Conservation (phyloP, 2,888 invertebrate genomes). For the Notodonta dromedarius region DNA sequence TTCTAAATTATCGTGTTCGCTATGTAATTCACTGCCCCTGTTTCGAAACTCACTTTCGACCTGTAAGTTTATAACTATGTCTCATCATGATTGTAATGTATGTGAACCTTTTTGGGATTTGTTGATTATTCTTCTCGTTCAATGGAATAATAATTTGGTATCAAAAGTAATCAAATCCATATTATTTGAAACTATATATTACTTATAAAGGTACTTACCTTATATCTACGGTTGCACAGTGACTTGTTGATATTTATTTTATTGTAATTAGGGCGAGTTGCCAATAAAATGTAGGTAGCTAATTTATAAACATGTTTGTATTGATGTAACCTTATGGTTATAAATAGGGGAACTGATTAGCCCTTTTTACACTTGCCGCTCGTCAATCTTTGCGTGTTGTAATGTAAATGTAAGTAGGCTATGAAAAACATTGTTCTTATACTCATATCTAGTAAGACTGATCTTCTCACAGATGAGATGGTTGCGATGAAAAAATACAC, state of each 20-base stretch:
- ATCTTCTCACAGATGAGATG: slow-evolving; percentile 19
- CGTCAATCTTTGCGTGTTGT: neutral
- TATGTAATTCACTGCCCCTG: slow-evolving; percentile 42
- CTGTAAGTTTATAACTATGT: neutral
- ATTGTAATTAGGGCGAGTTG: neutral
- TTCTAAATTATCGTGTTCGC: slow-evolving; percentile 59
- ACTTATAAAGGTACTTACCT: too few relatives aligned
- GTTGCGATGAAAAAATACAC: slow-evolving; percentile 30
- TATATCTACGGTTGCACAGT: too few relatives aligned
- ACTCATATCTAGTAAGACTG: neutral
- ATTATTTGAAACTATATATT: too few relatives aligned
- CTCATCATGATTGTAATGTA: neutral
- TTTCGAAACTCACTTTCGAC: slow-evolving; percentile 9
- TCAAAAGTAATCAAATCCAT: too few relatives aligned
- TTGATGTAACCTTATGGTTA: neutral
- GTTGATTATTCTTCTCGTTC: neutral
- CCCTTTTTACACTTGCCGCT: neutral
- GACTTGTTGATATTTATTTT: too few relatives aligned
- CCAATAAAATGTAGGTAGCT: neutral
- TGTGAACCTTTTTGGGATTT: neutral
- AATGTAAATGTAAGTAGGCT: neutral
- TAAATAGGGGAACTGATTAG: neutral
- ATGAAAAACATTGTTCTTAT: slow-evolving; percentile 1
- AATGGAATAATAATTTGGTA: too few relatives aligned
- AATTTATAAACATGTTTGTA: neutral